Evolutionary conservation across 2,113 vertebrate species (phyloP), one percentile per base, ranked within the genome.

Genomic region (Amphilophus citrinellus): DNA sequence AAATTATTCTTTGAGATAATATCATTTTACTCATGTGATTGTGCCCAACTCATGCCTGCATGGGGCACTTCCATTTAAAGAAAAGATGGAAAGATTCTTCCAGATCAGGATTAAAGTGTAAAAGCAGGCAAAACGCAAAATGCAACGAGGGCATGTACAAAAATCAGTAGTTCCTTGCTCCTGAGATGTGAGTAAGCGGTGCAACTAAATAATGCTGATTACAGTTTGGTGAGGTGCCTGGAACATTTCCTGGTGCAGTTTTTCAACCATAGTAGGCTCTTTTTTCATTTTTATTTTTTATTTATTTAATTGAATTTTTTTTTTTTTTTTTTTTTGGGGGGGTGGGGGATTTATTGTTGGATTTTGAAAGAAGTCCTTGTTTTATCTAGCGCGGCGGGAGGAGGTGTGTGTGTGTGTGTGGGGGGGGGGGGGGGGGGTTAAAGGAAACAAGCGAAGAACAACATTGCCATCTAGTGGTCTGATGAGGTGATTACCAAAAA

Each of bases 381-480:
- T 75, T 77, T 58, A 75, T 30, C 2, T 44, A 27, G 63, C 27
- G 22, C n/a, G 37, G 14, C 15, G 24, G 2, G 15, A 39, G 44
- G 0, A 3, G 44, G 42, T 44, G 42, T 11, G 3, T 13, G 42
- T 10, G 11, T 10, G 11, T 4, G 11, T 2, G 42, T 4, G 11
- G 42, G 3, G 42, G 3, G 10, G 11, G 42, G 10, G 53, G 3
- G 9, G 13, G 15, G n/a, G 7, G 13, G 47, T 22, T 4, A 75
- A 47, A 53, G 59, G 14, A 58, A 57, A 22, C 37, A 22, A 32
- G 47, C 4, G 44, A 87, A 88, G 85, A 82, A 14, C 87, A 89
- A 88, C 87, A 89, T 37, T 91, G 92, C 82, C 92, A 75, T 90
- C 93, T 89, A n/a, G 47, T 77, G 92, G 91, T 53, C 1, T 20